Conservation (phyloP, 2,888 invertebrate genomes). For the Apodemia mormo region DNA sequence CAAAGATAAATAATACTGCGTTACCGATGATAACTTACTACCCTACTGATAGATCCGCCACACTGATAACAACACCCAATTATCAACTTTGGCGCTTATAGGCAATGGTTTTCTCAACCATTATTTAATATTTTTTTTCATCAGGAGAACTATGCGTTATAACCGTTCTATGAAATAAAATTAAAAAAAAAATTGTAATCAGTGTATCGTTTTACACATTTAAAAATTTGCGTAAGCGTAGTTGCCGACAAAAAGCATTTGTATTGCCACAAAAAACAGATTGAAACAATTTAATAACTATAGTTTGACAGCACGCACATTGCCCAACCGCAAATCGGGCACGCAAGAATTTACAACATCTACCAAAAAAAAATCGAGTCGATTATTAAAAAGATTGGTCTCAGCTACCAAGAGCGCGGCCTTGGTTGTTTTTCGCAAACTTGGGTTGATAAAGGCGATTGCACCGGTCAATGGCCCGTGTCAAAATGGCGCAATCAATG, state of each 20-base stretch:
- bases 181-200: too few species aligned
- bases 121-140: too few species aligned
- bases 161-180: too few species aligned
- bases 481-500: conserved; percentile 42
- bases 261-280: conserved; percentile 15
- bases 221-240: neutral
- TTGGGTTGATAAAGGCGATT: conserved; percentile 47
- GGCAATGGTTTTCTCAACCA: too few species aligned
- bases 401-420: conserved; percentile 63
- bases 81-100: too few species aligned
- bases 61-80: too few species aligned
- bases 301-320: conserved; percentile 52
- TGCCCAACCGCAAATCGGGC: conserved; percentile 49
- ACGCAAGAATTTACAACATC: conserved; percentile 60
- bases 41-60: too few species aligned
- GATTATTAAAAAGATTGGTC: conserved; percentile 72
- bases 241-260: conserved; percentile 9
- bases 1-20: too few species aligned
- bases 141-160: too few species aligned
- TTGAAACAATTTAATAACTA: conserved; percentile 17
- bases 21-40: too few species aligned
- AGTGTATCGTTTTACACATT: too few species aligned
- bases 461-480: conserved; percentile 62
- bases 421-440: conserved; percentile 71
- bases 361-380: conserved; percentile 48